Conservation (phyloP, 1,140 invertebrate genomes). For the Wasmannia auropunctata region DNA sequence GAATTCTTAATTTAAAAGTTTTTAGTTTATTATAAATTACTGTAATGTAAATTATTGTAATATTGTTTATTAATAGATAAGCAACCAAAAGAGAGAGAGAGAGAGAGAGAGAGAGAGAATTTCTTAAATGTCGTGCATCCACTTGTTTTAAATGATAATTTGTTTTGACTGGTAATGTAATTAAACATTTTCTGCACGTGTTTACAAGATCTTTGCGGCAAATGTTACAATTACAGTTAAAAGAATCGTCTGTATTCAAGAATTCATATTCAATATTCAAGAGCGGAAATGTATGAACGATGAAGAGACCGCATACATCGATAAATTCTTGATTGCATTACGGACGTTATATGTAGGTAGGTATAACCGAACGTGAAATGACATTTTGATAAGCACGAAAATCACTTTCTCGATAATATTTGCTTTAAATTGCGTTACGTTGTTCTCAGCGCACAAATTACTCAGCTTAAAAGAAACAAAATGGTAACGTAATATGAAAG, state of each 20-base stretch:
- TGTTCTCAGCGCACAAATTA: background rate
- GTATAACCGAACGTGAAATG: background rate
- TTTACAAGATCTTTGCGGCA: background rate
- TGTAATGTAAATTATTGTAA: no score
- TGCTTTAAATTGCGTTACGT: background rate
- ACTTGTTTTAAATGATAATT: background rate
- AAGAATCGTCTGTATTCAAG: no score
- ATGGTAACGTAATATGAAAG: background rate
- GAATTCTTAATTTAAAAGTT: background rate
- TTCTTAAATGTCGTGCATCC: background rate
- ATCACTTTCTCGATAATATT: background rate
- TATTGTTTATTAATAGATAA: no score
- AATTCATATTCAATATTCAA: background rate
- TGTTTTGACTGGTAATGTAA: no score
- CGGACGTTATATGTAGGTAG: background rate
- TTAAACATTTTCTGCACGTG: background rate
- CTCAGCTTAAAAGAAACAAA: background rate
- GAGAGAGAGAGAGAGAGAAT: no score
- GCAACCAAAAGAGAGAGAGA: background rate
- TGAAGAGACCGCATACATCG: conserved; percentile 18
- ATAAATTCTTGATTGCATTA: conserved; percentile 33
- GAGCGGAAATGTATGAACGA: background rate
- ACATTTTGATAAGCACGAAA: background rate
- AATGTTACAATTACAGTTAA: background rate
- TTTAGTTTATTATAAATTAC: background rate